Base-by-base conservation (phyloP, 1,140 invertebrate genomes). In the Hylyphantes graminicola region DNA sequence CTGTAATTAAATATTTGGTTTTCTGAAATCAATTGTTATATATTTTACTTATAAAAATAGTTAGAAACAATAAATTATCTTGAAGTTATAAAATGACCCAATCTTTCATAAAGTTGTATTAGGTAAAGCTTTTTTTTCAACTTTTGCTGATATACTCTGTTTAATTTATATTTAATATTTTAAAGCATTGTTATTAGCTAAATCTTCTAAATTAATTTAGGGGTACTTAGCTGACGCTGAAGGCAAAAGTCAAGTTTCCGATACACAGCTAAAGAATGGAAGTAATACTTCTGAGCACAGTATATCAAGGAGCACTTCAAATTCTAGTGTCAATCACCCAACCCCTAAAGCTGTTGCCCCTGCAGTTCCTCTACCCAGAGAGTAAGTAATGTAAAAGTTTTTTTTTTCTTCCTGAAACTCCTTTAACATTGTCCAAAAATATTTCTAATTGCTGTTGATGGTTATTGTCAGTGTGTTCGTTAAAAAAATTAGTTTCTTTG, bases 221-320 rank as follows among this genome's bases (percentile, higher is more conserved):
- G 68, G 75, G 5, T 85, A 79, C 13, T 70, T 85, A 35, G 76
- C 68, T 12, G 84, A 85, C 13, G 84, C 21, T 19, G 76, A 61
- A 67, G 84, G 84, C 7, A 85, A 80, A 59, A 0, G 67, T 19
- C 9, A 79, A 35, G 51, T 59, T 13, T 35, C 76, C 50, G 76
- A 78, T 17, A 74, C 35, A 2, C 76, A 79, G 19, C 12, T 77
- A 51, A 81, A 75, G 59, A 88, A 91, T 80, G 88, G 90, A 51
- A 90, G 90, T 83, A 91, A 90, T 87, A 93, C 94, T 21, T 96
- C 95, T 87, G 95, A 92, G 77, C 92, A 96, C 87, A 96, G 95
- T 63, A 91, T 96, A 10, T 96, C 95, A 65, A 92, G 95, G 88
- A 96, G 95, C 76, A 95, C 95, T 53, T 96, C 95, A n/a, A 95